A percentile compares a stretch with the other conserved stretches of the same genome.
Conservation (phyloP, 2,113 vertebrate species). For the Zosterops lateralis region DNA sequence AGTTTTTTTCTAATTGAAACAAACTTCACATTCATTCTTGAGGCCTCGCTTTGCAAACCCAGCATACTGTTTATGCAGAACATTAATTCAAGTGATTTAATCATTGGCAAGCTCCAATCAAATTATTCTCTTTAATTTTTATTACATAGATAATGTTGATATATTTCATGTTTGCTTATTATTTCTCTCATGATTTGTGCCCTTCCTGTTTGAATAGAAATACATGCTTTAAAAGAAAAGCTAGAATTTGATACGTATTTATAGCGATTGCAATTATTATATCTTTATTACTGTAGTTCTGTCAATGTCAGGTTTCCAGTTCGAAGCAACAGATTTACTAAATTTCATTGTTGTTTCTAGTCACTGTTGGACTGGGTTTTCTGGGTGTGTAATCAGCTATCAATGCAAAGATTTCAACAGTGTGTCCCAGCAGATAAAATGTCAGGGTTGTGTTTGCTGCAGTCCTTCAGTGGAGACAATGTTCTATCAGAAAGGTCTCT, state of each 20-base stretch:
- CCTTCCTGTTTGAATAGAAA: not conserved
- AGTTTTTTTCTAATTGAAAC: not conserved
- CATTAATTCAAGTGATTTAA: not conserved
- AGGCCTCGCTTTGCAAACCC: not conserved
- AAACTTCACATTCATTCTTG: not conserved
- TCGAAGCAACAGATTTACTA: not conserved
- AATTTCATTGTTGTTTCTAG: not conserved
- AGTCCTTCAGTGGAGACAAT: not conserved
- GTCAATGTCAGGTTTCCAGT: not conserved
- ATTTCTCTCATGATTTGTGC: not conserved
- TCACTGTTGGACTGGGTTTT: not conserved
- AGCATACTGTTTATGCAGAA: not conserved
- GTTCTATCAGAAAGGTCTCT: not conserved
- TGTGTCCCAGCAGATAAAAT: not conserved
- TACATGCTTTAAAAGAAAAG: not conserved
- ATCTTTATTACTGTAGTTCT: not conserved
- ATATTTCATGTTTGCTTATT: not conserved
- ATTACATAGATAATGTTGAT: not conserved
- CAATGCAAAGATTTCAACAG: not conserved
- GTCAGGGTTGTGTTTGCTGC: not conserved
- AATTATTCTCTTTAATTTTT: constrained; percentile 12
- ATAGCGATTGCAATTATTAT: not conserved
- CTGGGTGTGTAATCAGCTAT: not conserved
- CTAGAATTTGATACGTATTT: not conserved
- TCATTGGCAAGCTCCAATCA: not conserved